A percentile compares a stretch with the other conserved stretches of the same genome.
Evolutionary conservation across 2,888 invertebrate genomes (phyloP).

Genomic region (Cylloceria caligata): DNA sequence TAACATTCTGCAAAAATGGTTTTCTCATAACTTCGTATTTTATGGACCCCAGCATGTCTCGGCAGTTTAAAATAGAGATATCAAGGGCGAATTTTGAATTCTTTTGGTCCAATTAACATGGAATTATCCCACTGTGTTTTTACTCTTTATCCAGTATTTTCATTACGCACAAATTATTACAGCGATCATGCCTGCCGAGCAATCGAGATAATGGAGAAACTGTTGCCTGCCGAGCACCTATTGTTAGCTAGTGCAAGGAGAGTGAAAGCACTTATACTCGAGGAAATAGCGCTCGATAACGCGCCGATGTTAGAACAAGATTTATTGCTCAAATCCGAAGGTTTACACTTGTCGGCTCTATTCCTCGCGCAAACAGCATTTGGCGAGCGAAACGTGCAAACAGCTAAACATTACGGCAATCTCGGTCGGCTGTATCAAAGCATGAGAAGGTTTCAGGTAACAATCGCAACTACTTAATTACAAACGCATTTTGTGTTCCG

Average conservation of each 20-base stretch:
- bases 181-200: constrained; percentile 94
- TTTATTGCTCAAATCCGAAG: constrained; percentile 92
- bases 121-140: too few relatives aligned
- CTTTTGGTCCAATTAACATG: too few relatives aligned
- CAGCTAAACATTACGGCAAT: constrained; percentile 98
- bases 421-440: constrained; percentile 97
- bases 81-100: too few relatives aligned
- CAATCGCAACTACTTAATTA: neutral
- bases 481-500: neutral
- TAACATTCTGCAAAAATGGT: too few relatives aligned
- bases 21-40: too few relatives aligned
- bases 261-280: constrained; percentile 96
- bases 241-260: constrained; percentile 95
- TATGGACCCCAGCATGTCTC: too few relatives aligned
- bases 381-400: constrained; percentile 97
- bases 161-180: constrained; percentile 67
- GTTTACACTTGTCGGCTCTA: constrained; percentile 93
- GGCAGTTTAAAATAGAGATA: too few relatives aligned
- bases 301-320: constrained; percentile 86
- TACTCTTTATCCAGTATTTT: neutral
- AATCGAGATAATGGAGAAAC: constrained; percentile 91
- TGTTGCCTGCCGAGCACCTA: constrained; percentile 93
- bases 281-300: constrained; percentile 96
- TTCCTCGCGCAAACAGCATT: constrained; percentile 92
- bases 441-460: constrained; percentile 93